These are phyloP conservation scores for Campylomormyrus tamandua DNA, from an alignment of 2,113 vertebrate species.

Conservation along the genomic window DNA sequence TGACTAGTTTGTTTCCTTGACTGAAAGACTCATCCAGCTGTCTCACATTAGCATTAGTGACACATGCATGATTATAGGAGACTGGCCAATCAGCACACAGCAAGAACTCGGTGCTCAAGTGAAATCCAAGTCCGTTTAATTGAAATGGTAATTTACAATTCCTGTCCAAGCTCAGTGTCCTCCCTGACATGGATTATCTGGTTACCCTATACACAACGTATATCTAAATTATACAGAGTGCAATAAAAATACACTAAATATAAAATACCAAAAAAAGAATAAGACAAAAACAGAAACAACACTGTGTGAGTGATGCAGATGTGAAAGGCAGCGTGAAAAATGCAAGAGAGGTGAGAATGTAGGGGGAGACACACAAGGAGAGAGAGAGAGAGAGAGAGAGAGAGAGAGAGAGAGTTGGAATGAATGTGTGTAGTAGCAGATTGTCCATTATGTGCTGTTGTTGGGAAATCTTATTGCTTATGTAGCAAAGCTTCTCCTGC, in stretches of 20 bases:
- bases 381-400: neutral
- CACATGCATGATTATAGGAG: too few relatives aligned
- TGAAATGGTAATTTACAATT: too few relatives aligned
- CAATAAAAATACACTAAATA: neutral
- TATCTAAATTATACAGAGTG: neutral
- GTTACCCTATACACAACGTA: neutral
- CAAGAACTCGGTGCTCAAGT: too few relatives aligned
- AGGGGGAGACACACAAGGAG: neutral
- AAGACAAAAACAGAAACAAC: neutral
- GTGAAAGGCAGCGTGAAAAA: neutral
- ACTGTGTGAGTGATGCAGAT: neutral
- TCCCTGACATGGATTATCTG: too few relatives aligned
- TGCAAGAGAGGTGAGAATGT: neutral
- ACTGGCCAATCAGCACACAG: too few relatives aligned
- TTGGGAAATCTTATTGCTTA: neutral
- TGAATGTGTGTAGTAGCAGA: neutral
- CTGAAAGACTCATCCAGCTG: too few relatives aligned
- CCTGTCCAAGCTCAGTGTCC: too few relatives aligned
- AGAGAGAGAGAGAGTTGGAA: neutral
- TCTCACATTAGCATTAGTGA: too few relatives aligned
- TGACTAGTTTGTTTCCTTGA: too few relatives aligned
- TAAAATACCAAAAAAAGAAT: neutral
- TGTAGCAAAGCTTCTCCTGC: neutral
- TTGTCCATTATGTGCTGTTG: neutral
- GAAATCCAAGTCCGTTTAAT: too few relatives aligned